Base-by-base conservation (phyloP, 1,140 invertebrate genomes). In the Pectinophora gossypiella region DNA sequence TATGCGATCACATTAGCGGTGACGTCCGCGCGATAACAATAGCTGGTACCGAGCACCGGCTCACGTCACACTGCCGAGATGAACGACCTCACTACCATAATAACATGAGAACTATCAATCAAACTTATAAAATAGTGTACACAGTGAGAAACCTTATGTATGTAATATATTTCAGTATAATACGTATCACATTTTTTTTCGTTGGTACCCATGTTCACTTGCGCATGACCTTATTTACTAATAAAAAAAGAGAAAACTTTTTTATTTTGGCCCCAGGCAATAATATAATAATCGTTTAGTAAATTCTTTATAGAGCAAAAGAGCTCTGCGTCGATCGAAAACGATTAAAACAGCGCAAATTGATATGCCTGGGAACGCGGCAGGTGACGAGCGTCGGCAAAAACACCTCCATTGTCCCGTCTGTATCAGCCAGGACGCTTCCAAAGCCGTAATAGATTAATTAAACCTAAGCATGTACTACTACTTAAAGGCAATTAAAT, bases 321-420 rank as follows among this genome's bases (percentile, higher is more conserved):
- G 27, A 32, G n/a, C n/a, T 32, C 27, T 32, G 27, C 43, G 55
- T 54, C 62, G 59, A 66, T 70, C 55, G 64, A 68, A 68, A 72
- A 65, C 66, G 67, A 73, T 81, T 76, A 73, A 76, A 71, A 65
- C 52, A 59, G 60, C 54, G 59, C 69, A 75, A 78, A 77, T 81
- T 77, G 73, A 77, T 77, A 75, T 73, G 54, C 64, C 56, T 78
- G 75, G 59, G 77, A 77, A 74, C 47, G 48, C n/a, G 65, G 54
- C 77, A 81, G 75, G 64, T 81, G 77, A 59, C 57, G 51, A 16
- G n/a, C 49, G 54, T 48, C 64, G 63, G 58, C 53, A 54, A 69
- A 65, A 75, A 76, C 58, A 68, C 20, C 18, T 19, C 42, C 16
- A 40, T 40, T 40, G 18, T 40, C n/a, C 27, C 15, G 13, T 7